A percentile compares a stretch with the other conserved stretches of the same genome.
These are phyloP conservation scores for Heliconius hortense DNA, from an alignment of 2,888 invertebrate genomes.

Conservation along the genomic window DNA sequence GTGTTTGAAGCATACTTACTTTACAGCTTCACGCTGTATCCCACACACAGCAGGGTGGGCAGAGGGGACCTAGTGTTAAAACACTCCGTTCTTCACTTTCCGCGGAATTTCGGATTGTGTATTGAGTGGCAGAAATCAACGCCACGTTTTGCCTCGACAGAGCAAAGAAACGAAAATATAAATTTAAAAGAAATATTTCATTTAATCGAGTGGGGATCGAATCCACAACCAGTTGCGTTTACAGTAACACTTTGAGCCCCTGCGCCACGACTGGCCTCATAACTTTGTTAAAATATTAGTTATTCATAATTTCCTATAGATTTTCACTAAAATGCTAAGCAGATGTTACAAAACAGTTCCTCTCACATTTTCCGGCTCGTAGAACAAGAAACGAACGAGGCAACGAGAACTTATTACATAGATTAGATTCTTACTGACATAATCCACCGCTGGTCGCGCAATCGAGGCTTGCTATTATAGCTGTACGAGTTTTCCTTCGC, in stretches of 20 bases:
- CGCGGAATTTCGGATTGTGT: too few species aligned
- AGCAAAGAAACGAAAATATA: too few species aligned
- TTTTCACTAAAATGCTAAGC: slow-evolving; percentile 2
- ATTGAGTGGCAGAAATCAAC: too few species aligned
- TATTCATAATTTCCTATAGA: slow-evolving; percentile 1
- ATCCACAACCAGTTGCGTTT: too few species aligned
- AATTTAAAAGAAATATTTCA: too few species aligned
- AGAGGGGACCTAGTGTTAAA: too few species aligned
- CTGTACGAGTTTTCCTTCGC: neutral
- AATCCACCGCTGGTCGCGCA: slow-evolving; percentile 17
- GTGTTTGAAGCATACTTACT: neutral
- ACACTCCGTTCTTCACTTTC: too few species aligned
- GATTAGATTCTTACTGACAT: slow-evolving; percentile 23
- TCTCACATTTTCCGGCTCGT: slow-evolving; percentile 19
- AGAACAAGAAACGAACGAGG: slow-evolving; percentile 8
- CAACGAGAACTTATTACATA: slow-evolving; percentile 12
- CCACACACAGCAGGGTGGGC: too few species aligned
- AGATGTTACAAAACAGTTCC: slow-evolving; percentile 17
- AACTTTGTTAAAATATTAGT: neutral
- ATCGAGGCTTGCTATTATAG: neutral
- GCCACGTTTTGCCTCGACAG: too few species aligned
- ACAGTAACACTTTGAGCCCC: too few species aligned
- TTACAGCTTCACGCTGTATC: too few species aligned
- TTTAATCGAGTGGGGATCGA: too few species aligned
- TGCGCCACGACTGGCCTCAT: neutral